Conservation (phyloP, 23 tunicate genomes). For the Styela plicata region DNA sequence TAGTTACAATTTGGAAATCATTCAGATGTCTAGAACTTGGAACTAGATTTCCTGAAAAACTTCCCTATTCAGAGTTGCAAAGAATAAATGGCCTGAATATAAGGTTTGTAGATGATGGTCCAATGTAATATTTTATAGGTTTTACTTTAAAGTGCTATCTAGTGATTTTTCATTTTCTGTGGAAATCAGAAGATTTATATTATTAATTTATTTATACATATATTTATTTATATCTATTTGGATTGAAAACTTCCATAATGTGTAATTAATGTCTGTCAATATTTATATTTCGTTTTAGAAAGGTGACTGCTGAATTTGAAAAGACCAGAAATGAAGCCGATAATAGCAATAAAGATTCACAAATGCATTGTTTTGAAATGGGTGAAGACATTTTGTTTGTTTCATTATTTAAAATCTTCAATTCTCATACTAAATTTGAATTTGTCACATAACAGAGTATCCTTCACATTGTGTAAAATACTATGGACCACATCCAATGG, state of each 20-base stretch:
- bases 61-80: background rate
- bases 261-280: no score
- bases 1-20: constrained; percentile 20
- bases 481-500: constrained; percentile 24
- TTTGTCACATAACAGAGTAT: background rate
- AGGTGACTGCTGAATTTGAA: background rate
- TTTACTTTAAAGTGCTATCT: no score
- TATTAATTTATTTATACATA: no score
- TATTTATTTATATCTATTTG: no score
- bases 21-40: background rate
- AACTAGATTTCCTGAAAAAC: background rate
- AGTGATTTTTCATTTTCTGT: no score
- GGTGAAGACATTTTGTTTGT: background rate
- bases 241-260: no score
- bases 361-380: constrained; percentile 13
- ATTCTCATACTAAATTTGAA: no score
- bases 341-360: constrained; percentile 2
- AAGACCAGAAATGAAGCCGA: constrained; percentile 3
- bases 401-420: no score
- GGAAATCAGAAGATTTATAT: no score
- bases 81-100: constrained; percentile 2
- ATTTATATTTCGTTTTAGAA: background rate
- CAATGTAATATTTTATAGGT: no score
- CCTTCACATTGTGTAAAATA: constrained; percentile 6
- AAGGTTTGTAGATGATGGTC: no score